Evolutionary conservation across 2,888 invertebrate species (phyloP).

Genomic region (Cepaea hortensis): DNA sequence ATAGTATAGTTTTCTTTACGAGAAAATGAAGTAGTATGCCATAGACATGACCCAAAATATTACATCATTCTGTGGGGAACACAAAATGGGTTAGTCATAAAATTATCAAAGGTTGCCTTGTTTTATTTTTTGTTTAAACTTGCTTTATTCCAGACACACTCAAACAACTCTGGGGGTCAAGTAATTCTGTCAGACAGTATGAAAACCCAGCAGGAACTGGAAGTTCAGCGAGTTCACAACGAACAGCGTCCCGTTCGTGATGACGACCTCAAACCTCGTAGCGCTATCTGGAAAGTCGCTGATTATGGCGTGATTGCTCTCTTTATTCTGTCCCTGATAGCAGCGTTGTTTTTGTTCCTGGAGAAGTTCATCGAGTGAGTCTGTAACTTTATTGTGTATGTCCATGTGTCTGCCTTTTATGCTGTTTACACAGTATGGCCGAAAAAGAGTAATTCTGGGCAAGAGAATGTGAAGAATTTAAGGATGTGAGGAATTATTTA

Average conservation of each 20-base stretch:
- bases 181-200: not conserved
- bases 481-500: no score
- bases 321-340: conserved; percentile 47
- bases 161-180: not conserved
- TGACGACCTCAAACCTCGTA: conserved; percentile 44
- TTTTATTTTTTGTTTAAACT: not conserved
- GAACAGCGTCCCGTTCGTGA: conserved; percentile 41
- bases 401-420: not conserved
- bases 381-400: not conserved
- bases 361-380: conserved; percentile 50
- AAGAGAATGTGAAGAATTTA: no score
- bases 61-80: no score
- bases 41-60: no score
- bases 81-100: no score
- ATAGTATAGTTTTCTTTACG: no score
- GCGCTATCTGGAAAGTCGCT: conserved; percentile 51
- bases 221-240: conserved; percentile 48
- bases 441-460: not conserved
- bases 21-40: no score
- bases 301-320: conserved; percentile 52
- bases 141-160: conserved; percentile 1
- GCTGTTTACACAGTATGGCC: not conserved
- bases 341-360: conserved; percentile 49
- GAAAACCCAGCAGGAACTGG: conserved; percentile 35
- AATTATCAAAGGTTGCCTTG: no score